phyloP scores from a whole-genome alignment of 2,113 vertebrate species.

The Cyanoramphus novaezelandiae region DNA sequence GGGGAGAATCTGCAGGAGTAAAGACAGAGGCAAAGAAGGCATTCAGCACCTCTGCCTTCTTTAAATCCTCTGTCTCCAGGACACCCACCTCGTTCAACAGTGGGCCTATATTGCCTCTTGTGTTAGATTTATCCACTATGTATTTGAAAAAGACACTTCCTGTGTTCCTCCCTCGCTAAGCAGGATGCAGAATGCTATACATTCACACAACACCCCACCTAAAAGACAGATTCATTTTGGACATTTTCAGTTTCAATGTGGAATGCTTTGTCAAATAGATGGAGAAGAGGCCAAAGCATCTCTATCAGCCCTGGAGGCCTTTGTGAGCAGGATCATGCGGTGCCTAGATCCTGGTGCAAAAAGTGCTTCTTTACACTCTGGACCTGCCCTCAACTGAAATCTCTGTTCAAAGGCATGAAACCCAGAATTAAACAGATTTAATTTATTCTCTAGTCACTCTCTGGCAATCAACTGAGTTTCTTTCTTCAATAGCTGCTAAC shows the following conservation, averaged over 20 bases:
- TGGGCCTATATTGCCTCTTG: too few relatives aligned
- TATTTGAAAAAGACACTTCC: too few relatives aligned
- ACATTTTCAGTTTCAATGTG: not conserved
- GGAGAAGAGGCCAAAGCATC: not conserved
- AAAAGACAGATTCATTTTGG: not conserved
- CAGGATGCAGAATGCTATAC: not conserved
- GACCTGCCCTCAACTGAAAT: not conserved
- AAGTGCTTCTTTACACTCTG: too few relatives aligned
- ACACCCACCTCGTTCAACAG: too few relatives aligned
- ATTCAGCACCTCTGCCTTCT: too few relatives aligned
- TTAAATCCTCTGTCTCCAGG: too few relatives aligned
- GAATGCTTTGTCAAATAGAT: not conserved
- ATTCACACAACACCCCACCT: rapidly evolving
- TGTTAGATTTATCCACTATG: too few relatives aligned
- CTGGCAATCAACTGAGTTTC: not conserved
- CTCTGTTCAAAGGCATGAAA: not conserved
- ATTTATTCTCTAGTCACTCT: not conserved
- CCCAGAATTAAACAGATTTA: not conserved
- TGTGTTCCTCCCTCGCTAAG: not conserved
- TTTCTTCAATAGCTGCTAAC: not conserved
- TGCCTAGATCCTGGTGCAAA: not conserved
- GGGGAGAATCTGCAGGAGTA: too few relatives aligned
- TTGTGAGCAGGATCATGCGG: rapidly evolving
- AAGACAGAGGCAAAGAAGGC: too few relatives aligned
- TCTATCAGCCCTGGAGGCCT: not conserved